Percentiles rank a stretch among this genome's conserved stretches.
These are phyloP conservation scores for Drosophila anomelani DNA, from an alignment of 2,888 invertebrate species.

Conservation along the genomic window DNA sequence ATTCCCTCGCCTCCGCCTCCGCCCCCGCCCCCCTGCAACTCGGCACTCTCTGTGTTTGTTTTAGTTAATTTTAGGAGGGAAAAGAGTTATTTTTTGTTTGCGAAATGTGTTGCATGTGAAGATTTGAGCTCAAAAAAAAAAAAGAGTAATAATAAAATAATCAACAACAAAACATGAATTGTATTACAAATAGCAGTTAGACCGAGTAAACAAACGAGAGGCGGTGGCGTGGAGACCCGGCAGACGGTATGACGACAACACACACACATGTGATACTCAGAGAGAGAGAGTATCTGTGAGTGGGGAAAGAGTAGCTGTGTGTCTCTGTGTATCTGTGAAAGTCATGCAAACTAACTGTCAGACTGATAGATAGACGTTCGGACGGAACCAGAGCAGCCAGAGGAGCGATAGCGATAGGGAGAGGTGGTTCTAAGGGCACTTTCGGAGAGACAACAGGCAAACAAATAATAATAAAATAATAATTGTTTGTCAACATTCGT, in stretches of 20 bases:
- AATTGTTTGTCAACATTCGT: slow-evolving; percentile 83
- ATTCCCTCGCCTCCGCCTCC: slow-evolving; percentile 22
- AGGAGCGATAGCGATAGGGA: slow-evolving; percentile 18
- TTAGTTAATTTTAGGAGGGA: slow-evolving; percentile 60
- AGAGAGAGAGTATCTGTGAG: slow-evolving; percentile 22
- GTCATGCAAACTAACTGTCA: slow-evolving; percentile 67
- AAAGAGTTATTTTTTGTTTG: slow-evolving; percentile 9
- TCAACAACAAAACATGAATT: slow-evolving; percentile 73
- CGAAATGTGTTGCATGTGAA: slow-evolving; percentile 70
- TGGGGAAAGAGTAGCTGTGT: neutral
- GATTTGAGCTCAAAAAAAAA: slow-evolving; percentile 65
- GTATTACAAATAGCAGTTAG: slow-evolving; percentile 77
- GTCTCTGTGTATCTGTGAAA: slow-evolving; percentile 47
- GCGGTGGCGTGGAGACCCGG: slow-evolving; percentile 34
- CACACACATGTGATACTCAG: slow-evolving; percentile 28
- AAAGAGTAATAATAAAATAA: slow-evolving; percentile 70
- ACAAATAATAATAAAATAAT: slow-evolving; percentile 82
- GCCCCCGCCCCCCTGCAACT: neutral
- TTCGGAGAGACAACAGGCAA: slow-evolving; percentile 59
- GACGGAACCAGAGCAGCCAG: slow-evolving; percentile 38
- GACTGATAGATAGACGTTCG: slow-evolving; percentile 39
- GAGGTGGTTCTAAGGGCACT: slow-evolving; percentile 25
- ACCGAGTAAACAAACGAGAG: slow-evolving; percentile 63
- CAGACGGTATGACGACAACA: slow-evolving; percentile 74
- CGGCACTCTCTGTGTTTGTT: slow-evolving; percentile 29